Evolutionary conservation across 2,113 vertebrate genomes (phyloP).

Genomic region (Galemys pyrenaicus): DNA sequence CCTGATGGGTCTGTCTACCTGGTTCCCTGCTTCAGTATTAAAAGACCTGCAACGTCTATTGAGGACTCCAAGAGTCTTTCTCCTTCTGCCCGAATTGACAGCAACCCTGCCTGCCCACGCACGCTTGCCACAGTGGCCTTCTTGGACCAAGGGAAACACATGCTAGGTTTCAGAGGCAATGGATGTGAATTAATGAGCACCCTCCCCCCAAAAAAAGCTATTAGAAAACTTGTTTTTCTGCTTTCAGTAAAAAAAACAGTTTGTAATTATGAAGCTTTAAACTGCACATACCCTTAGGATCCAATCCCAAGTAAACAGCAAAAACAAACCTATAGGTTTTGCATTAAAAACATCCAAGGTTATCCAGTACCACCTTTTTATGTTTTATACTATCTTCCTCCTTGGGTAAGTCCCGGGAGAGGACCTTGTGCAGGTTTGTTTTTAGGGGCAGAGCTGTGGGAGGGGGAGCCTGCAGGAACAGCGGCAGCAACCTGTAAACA

Average conservation of each 20-base stretch:
- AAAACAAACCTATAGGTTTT: background rate
- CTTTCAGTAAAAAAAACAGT: background rate
- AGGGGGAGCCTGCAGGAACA: background rate
- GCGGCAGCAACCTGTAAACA: background rate
- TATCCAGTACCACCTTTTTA: background rate
- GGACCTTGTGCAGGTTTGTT: background rate
- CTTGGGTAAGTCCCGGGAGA: no score
- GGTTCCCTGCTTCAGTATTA: no score
- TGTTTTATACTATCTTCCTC: background rate
- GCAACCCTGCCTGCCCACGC: no score
- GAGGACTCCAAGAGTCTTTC: no score
- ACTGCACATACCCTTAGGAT: no score
- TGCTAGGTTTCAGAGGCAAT: background rate
- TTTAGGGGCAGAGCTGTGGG: background rate
- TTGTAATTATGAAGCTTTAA: background rate
- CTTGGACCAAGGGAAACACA: background rate
- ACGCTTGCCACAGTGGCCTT: background rate
- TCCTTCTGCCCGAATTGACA: no score
- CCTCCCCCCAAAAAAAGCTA: background rate
- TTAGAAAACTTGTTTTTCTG: background rate
- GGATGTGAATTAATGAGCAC: background rate
- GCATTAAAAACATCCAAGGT: background rate
- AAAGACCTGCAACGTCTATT: no score
- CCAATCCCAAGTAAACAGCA: background rate
- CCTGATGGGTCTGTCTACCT: no score